Conservation (phyloP, 2,888 invertebrate species). For the Drosophila engyochracea region DNA sequence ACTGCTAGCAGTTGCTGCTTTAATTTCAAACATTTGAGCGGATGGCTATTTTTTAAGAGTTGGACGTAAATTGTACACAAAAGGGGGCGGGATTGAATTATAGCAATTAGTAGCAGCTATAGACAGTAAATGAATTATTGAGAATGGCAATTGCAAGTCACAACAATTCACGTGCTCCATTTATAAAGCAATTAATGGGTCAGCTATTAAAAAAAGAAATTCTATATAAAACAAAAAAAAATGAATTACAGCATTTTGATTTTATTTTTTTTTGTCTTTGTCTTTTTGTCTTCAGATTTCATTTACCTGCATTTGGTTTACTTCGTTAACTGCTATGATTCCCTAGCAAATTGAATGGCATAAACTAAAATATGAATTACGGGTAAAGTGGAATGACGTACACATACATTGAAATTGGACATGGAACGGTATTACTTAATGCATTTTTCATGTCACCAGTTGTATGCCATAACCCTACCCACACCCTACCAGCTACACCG, state of each 20-base stretch:
- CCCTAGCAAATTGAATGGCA: conserved; percentile 33
- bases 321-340: conserved; percentile 41
- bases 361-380: conserved; percentile 60
- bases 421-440: conserved; percentile 57
- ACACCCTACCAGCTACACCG: not conserved
- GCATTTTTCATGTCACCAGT: conserved; percentile 61
- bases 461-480: conserved; percentile 3
- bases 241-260: not conserved
- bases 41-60: not conserved
- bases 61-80: not conserved
- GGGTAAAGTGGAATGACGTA: conserved; percentile 36
- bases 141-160: conserved; percentile 1
- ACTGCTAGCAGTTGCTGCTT: conserved; percentile 54
- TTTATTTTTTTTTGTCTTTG: not conserved
- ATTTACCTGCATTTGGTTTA: conserved; percentile 34
- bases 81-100: conserved; percentile 14
- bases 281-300: conserved; percentile 18
- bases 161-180: conserved; percentile 1
- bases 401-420: conserved; percentile 34
- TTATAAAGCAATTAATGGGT: conserved; percentile 24
- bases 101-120: conserved; percentile 8
- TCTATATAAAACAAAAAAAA: not conserved
- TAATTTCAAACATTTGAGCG: conserved; percentile 35
- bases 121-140: not conserved
- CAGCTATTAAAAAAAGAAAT: not conserved